These are phyloP conservation scores for Cheilosia grossa DNA, from an alignment of 2,888 invertebrate species.

Conservation along the genomic window DNA sequence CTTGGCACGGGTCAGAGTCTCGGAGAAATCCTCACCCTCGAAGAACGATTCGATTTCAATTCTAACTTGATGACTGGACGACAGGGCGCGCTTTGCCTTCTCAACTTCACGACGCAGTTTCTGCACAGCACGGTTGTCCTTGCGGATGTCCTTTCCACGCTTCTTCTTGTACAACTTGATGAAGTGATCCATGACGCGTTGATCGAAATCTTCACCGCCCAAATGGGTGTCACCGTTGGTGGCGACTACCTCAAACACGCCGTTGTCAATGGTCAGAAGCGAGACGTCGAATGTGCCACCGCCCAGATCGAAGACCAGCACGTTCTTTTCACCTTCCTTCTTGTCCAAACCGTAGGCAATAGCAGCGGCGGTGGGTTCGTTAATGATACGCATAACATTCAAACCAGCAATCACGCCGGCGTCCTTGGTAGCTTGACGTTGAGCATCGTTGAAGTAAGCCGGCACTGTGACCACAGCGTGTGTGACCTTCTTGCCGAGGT, in stretches of 20 bases:
- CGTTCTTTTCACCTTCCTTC: conserved; percentile 98
- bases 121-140: conserved; percentile 97
- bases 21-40: conserved; percentile 99
- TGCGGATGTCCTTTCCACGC: conserved; percentile 98
- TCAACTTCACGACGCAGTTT: conserved; percentile 98
- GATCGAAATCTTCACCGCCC: conserved; percentile 99
- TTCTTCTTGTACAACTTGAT: conserved; percentile 99
- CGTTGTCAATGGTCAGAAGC: conserved; percentile 98
- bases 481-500: conserved; percentile 95
- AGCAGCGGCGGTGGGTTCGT: conserved; percentile 98
- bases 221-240: conserved; percentile 95
- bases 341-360: conserved; percentile 99
- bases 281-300: conserved; percentile 99
- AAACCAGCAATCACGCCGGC: conserved; percentile 95
- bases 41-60: conserved; percentile 99
- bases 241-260: conserved; percentile 93
- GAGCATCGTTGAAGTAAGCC: conserved; percentile 99
- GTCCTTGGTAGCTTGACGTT: conserved; percentile 99
- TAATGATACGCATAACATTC: conserved; percentile 91
- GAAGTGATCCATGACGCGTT: conserved; percentile 99
- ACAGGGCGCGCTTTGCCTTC: conserved; percentile 98
- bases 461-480: conserved; percentile 87
- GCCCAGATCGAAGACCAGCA: conserved; percentile 98
- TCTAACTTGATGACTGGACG: conserved; percentile 95
- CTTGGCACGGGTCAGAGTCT: conserved; percentile 98